These are phyloP conservation scores for Catostylus mosaicus DNA, from an alignment of 30 jellyfish, hydroid and myxozoan genomes.

Conservation along the genomic window DNA sequence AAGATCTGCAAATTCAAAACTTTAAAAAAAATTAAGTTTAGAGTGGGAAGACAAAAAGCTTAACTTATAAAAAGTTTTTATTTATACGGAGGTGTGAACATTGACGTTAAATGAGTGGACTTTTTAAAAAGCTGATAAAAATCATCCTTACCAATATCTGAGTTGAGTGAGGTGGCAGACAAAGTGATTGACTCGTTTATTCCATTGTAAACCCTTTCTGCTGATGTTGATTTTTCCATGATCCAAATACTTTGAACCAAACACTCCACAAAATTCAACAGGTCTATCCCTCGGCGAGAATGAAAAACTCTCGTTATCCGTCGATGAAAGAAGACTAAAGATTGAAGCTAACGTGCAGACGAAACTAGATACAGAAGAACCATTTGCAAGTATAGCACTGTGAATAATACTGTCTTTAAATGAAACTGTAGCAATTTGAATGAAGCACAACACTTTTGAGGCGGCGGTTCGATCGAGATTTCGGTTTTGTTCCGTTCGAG, in stretches of 20 bases:
- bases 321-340: too few species aligned
- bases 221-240: conserved; percentile 26
- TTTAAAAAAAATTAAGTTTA: too few species aligned
- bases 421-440: not conserved
- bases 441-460: not conserved
- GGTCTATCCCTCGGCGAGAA: too few species aligned
- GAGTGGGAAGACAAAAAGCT: too few species aligned
- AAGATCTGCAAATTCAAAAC: too few species aligned
- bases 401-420: not conserved
- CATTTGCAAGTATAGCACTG: not conserved
- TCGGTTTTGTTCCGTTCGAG: conserved; percentile 35
- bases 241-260: not conserved
- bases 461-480: conserved; percentile 24
- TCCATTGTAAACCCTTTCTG: conserved; percentile 37
- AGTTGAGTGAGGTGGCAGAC: conserved; percentile 43
- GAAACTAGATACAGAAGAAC: not conserved
- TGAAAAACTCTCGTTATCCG: too few species aligned
- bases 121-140: too few species aligned
- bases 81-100: too few species aligned
- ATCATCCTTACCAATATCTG: conserved; percentile 43
- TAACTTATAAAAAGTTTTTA: too few species aligned
- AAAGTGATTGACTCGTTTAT: conserved; percentile 52
- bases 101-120: too few species aligned
- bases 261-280: too few species aligned
- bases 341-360: not conserved